A percentile compares a stretch with the other conserved stretches of the same genome.
Evolutionary conservation across 2,113 vertebrate genomes (phyloP).

Genomic region (Osmerus eperlanus): DNA sequence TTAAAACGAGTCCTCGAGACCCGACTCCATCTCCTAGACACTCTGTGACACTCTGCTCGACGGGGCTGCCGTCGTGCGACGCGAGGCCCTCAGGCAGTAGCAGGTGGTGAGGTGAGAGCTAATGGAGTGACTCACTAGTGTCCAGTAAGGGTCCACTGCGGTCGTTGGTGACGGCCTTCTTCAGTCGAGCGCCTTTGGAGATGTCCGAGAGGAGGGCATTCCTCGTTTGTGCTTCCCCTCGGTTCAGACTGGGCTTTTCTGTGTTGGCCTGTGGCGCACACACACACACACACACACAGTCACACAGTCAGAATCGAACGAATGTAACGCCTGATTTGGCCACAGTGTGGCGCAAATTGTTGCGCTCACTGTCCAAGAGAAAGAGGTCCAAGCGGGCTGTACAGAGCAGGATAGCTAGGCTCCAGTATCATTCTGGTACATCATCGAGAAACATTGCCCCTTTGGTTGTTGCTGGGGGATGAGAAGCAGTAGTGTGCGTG

Average conservation of each 20-base stretch:
- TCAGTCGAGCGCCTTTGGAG: conserved; percentile 84
- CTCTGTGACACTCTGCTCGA: too few relatives aligned
- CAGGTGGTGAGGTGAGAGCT: neutral
- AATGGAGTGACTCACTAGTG: conserved; percentile 73
- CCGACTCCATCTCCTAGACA: too few relatives aligned
- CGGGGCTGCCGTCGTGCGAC: too few relatives aligned
- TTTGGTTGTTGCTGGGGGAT: neutral
- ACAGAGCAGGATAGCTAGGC: too few relatives aligned
- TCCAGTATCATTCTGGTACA: too few relatives aligned
- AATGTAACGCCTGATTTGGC: too few relatives aligned
- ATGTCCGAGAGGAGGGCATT: conserved; percentile 89
- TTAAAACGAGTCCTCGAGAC: too few relatives aligned
- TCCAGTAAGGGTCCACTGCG: conserved; percentile 86
- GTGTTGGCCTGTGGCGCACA: conserved; percentile 80
- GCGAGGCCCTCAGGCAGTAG: too few relatives aligned
- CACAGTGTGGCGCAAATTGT: too few relatives aligned
- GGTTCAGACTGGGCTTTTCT: conserved; percentile 82
- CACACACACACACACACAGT: conserved; percentile 8
- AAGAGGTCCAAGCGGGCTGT: too few relatives aligned
- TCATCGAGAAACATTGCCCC: too few relatives aligned
- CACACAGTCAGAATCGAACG: neutral
- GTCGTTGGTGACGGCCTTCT: conserved; percentile 95
- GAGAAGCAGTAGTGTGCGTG: neutral
- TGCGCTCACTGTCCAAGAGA: too few relatives aligned
- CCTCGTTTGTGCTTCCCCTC: conserved; percentile 78